A percentile compares a stretch with the other conserved stretches of the same genome.
These are phyloP conservation scores for Leptopterna dolabrata DNA, from an alignment of 2,888 invertebrate species.

Conservation along the genomic window DNA sequence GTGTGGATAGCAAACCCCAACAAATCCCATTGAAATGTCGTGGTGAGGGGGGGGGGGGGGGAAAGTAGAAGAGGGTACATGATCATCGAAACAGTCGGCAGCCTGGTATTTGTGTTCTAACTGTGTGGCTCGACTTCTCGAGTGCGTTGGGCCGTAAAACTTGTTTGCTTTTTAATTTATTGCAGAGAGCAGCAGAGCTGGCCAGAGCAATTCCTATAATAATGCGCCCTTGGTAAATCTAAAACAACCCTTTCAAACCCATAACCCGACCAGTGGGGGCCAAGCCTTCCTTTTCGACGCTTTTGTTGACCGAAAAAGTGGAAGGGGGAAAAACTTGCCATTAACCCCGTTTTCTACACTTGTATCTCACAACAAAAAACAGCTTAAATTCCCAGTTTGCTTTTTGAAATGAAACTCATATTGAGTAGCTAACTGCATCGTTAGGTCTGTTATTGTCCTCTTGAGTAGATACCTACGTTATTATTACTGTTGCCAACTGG, in stretches of 20 bases:
- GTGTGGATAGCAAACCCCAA: too few species aligned
- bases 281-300: background rate
- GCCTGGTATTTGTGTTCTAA: conserved; percentile 1
- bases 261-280: conserved; percentile 1
- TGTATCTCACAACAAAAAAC: background rate
- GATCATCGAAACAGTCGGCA: background rate
- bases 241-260: background rate
- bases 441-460: background rate
- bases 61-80: background rate
- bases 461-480: too few species aligned
- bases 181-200: background rate
- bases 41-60: too few species aligned
- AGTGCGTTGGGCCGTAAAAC: conserved; percentile 10
- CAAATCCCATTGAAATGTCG: too few species aligned
- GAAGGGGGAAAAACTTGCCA: background rate
- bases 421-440: background rate
- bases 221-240: conserved; percentile 24
- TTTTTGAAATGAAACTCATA: background rate
- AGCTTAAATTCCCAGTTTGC: background rate
- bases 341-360: background rate
- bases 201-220: background rate
- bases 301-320: background rate
- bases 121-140: background rate
- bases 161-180: conserved; percentile 26
- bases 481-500: too few species aligned